Conservation (phyloP, 2,888 invertebrate species). For the Tyria jacobaeae region DNA sequence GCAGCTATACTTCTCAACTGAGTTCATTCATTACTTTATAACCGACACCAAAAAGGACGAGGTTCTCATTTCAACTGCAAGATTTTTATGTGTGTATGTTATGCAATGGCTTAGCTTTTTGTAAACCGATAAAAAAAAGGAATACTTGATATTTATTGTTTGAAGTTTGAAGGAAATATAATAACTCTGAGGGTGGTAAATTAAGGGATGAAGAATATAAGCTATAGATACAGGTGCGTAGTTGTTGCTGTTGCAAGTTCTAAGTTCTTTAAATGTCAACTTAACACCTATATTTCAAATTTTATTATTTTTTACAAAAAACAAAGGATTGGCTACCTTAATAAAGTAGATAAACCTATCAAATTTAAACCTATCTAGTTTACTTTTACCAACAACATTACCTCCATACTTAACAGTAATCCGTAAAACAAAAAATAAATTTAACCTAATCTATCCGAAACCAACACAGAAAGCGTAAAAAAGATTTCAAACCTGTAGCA, state of each 20-base stretch:
- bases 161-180: too few relatives aligned
- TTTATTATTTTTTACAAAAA: neutral
- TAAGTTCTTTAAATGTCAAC: neutral
- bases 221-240: too few relatives aligned
- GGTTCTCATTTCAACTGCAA: too few relatives aligned
- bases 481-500: slow-evolving; percentile 35
- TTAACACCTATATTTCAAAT: neutral
- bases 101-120: too few relatives aligned
- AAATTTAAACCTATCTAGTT: too few relatives aligned
- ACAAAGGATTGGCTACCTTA: neutral
- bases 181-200: too few relatives aligned
- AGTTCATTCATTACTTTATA: slow-evolving; percentile 1
- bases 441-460: slow-evolving; percentile 17
- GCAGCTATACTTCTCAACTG: slow-evolving; percentile 32
- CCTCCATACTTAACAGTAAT: neutral
- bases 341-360: neutral
- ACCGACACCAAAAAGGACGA: neutral
- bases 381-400: slow-evolving; percentile 2
- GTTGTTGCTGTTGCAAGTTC: too few relatives aligned
- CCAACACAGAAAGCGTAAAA: slow-evolving; percentile 27
- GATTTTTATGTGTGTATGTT: too few relatives aligned
- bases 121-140: too few relatives aligned
- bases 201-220: too few relatives aligned
- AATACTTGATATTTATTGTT: too few relatives aligned
- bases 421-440: slow-evolving; percentile 11